Evolutionary conservation across 2,888 invertebrate genomes (phyloP).

Genomic region (Callyntrura guangdongensis): DNA sequence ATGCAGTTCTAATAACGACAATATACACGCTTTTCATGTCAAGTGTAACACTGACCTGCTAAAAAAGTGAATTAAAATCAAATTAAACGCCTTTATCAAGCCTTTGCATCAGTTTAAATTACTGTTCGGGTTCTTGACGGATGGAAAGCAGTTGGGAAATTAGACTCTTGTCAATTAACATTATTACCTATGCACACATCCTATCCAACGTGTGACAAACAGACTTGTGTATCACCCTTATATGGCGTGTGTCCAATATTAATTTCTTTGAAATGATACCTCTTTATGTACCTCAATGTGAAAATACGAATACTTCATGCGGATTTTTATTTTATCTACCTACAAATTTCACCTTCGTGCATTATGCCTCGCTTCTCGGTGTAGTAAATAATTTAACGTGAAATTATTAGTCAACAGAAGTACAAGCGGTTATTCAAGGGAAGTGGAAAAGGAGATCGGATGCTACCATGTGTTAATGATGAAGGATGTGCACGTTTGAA

Average conservation of each 20-base stretch:
- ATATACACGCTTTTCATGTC: not conserved
- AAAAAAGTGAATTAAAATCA: conserved; percentile 55
- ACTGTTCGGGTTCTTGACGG: conserved; percentile 5
- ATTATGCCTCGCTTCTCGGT: not conserved
- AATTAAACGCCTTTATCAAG: conserved; percentile 38
- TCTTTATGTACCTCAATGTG: not conserved
- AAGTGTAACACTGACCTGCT: conserved; percentile 72
- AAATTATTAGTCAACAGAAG: conserved; percentile 24
- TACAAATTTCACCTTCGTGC: not conserved
- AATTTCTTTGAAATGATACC: conserved; percentile 15
- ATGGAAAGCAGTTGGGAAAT: conserved; percentile 25
- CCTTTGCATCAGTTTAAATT: conserved; percentile 14
- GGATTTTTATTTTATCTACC: not conserved
- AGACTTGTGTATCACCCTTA: not conserved
- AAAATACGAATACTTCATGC: not conserved
- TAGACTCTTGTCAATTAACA: conserved; percentile 4
- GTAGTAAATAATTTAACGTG: not conserved
- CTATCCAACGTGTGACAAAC: not conserved
- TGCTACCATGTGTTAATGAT: conserved; percentile 46
- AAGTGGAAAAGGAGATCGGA: conserved; percentile 59
- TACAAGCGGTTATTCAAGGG: conserved; percentile 14
- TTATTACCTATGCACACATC: not conserved
- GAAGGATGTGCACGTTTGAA: conserved; percentile 5
- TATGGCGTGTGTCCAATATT: not conserved
- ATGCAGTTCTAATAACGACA: not conserved